Evolutionary conservation across 2,888 invertebrate genomes (phyloP).

Genomic region (Perizoma affinitatum): DNA sequence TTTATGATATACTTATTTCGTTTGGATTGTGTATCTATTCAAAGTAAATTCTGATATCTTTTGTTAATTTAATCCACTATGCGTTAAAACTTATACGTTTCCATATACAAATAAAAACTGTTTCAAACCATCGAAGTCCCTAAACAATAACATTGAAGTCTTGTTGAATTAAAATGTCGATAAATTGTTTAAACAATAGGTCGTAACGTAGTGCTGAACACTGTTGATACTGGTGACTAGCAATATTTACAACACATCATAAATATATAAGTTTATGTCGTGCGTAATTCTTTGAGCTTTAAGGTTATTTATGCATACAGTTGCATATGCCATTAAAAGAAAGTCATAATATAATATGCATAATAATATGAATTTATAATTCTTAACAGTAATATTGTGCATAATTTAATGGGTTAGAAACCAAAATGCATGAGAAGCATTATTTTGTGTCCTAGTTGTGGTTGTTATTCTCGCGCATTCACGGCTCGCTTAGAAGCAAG

Average conservation of each 20-base stretch:
- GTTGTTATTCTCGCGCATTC: slow-evolving; percentile 57
- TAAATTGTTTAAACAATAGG: slow-evolving; percentile 48
- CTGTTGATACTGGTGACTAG: slow-evolving; percentile 31
- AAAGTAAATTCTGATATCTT: background rate
- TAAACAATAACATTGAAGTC: background rate
- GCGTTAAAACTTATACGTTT: no score
- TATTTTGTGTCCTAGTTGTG: slow-evolving; percentile 66
- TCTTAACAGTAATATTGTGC: background rate
- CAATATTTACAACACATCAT: slow-evolving; percentile 41
- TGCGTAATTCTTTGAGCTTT: slow-evolving; percentile 17
- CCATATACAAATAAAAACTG: no score
- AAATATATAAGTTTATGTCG: slow-evolving; percentile 32
- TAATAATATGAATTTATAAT: no score
- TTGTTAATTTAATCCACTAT: no score
- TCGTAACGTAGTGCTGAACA: slow-evolving; percentile 43
- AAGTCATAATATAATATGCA: no score
- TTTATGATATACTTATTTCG: slow-evolving; percentile 43
- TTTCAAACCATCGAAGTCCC: no score
- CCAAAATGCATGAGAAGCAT: slow-evolving; percentile 50
- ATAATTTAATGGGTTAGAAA: slow-evolving; percentile 19
- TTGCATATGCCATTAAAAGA: no score
- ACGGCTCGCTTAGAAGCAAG: slow-evolving; percentile 47
- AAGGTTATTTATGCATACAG: no score
- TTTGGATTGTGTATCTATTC: background rate
- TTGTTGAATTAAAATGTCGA: slow-evolving; percentile 36